Evolutionary conservation across 2,888 invertebrate species (phyloP).

Genomic region (Drosophila neotestacea): DNA sequence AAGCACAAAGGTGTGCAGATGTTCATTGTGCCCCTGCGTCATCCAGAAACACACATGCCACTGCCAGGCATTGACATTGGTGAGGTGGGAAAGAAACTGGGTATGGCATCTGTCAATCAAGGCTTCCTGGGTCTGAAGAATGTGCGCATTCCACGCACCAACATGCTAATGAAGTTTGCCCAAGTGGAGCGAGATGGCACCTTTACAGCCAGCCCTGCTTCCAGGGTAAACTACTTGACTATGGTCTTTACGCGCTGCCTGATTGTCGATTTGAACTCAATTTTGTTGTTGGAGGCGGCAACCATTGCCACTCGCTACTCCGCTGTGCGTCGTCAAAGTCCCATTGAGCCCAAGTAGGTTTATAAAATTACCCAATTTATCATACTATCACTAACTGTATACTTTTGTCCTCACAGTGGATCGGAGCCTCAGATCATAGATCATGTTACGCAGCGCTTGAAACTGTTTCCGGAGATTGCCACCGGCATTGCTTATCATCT

Average conservation of each 20-base stretch:
- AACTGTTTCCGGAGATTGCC: slow-evolving; percentile 93
- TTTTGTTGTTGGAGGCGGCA: slow-evolving; percentile 91
- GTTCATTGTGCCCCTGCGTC: slow-evolving; percentile 95
- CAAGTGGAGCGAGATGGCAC: slow-evolving; percentile 96
- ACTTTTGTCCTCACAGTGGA: slow-evolving; percentile 86
- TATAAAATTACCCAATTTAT: slow-evolving; percentile 61
- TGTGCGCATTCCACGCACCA: slow-evolving; percentile 93
- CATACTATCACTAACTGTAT: not conserved
- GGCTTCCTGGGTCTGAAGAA: slow-evolving; percentile 95
- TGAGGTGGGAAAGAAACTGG: slow-evolving; percentile 96
- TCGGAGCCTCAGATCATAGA: slow-evolving; percentile 95
- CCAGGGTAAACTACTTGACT: slow-evolving; percentile 92
- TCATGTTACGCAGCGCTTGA: slow-evolving; percentile 96
- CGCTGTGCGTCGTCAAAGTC: slow-evolving; percentile 94
- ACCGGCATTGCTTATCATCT: slow-evolving; percentile 91
- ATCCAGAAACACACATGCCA: slow-evolving; percentile 94
- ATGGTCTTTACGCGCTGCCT: slow-evolving; percentile 96
- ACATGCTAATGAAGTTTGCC: slow-evolving; percentile 97
- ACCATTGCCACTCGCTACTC: slow-evolving; percentile 96
- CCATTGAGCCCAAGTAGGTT: slow-evolving; percentile 90
- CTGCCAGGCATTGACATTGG: slow-evolving; percentile 94
- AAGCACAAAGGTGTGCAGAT: slow-evolving; percentile 95
- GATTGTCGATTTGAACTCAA: slow-evolving; percentile 90
- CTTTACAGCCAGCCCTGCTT: slow-evolving; percentile 92
- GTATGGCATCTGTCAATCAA: slow-evolving; percentile 95